Evolutionary conservation across 2,888 invertebrate genomes (phyloP).

Genomic region (Calameuta filiformis): DNA sequence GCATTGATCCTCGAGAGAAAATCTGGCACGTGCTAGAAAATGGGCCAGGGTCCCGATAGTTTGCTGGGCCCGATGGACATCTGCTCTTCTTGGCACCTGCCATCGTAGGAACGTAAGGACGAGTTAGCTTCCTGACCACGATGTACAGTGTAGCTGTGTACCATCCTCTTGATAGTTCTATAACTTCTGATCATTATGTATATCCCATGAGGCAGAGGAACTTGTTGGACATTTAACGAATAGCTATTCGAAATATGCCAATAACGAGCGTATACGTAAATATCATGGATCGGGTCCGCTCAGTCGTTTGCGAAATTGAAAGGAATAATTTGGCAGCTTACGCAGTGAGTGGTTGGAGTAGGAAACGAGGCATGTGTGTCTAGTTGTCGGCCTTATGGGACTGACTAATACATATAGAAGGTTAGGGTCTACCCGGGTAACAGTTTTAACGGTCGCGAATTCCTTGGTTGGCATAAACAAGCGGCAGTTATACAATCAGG

Average conservation of each 20-base stretch:
- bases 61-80: background rate
- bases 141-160: background rate
- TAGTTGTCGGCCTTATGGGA: background rate
- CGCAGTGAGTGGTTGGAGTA: background rate
- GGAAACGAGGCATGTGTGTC: background rate
- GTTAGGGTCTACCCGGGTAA: background rate
- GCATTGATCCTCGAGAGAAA: background rate
- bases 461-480: conserved; percentile 17
- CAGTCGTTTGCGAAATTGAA: background rate
- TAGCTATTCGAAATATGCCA: background rate
- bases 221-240: background rate
- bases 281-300: background rate
- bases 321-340: background rate
- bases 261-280: background rate
- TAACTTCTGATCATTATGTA: background rate
- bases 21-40: background rate
- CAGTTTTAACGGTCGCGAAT: conserved; percentile 11
- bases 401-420: background rate
- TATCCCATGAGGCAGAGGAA: background rate
- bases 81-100: background rate
- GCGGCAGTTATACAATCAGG: conserved; percentile 18
- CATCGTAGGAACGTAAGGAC: background rate
- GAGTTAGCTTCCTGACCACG: background rate
- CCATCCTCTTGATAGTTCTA: background rate
- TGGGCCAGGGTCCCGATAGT: background rate